These are phyloP conservation scores for Archilochus colubris DNA, from an alignment of 2,113 vertebrate species.

Conservation along the genomic window DNA sequence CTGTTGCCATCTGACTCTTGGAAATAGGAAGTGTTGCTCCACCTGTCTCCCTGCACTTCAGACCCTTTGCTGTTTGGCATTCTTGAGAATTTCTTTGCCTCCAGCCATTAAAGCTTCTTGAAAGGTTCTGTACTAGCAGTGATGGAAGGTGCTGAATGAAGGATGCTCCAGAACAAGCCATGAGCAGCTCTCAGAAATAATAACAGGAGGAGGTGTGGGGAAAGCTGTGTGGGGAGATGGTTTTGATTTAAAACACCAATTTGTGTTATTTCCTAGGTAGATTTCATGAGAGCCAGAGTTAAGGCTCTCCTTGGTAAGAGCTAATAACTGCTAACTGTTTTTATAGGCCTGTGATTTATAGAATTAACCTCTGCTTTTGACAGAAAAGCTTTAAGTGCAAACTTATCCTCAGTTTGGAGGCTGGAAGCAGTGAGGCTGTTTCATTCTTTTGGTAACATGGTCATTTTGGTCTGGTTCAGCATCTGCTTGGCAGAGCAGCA, in stretches of 20 bases:
- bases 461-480: conserved; percentile 6
- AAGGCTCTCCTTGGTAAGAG: not conserved
- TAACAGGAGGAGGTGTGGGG: not conserved
- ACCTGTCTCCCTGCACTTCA: not conserved
- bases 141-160: not conserved
- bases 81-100: not conserved
- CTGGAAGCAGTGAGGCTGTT: not conserved
- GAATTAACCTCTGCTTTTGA: conserved; percentile 10
- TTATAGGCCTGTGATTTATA: not conserved
- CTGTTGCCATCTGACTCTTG: not conserved
- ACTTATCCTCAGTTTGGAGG: not conserved
- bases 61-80: not conserved
- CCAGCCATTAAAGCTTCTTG: not conserved
- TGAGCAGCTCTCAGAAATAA: not conserved
- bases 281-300: not conserved
- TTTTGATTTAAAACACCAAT: not conserved
- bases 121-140: not conserved
- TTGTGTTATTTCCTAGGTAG: not conserved
- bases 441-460: not conserved
- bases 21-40: not conserved
- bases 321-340: not conserved
- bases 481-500: not conserved
- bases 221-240: not conserved
- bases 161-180: not conserved
- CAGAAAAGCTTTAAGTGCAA: not conserved